These are phyloP conservation scores for Sepioteuthis lessoniana DNA, from an alignment of 2,888 invertebrate genomes.

Conservation along the genomic window DNA sequence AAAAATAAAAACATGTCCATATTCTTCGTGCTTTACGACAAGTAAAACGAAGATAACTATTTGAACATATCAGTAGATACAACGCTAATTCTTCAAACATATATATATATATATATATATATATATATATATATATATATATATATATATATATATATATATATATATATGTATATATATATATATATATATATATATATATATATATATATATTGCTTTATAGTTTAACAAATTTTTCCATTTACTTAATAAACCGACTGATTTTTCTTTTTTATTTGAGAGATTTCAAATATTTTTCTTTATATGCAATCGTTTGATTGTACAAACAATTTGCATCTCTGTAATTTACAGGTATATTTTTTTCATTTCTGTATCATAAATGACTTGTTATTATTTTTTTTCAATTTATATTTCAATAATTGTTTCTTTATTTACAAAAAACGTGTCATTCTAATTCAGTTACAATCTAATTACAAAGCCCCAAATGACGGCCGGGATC, in stretches of 20 bases:
- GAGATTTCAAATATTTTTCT: not conserved
- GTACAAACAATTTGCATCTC: not conserved
- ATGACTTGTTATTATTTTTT: not conserved
- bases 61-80: conserved; percentile 12
- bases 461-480: not conserved
- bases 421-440: not conserved
- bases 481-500: not conserved
- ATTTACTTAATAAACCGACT: not conserved
- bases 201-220: not conserved
- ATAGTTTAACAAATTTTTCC: not conserved
- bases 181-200: too few species aligned
- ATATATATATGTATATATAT: not conserved
- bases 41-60: not conserved
- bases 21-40: not conserved
- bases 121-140: too few species aligned
- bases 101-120: too few species aligned
- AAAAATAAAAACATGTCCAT: not conserved
- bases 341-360: not conserved
- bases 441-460: not conserved
- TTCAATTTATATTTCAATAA: not conserved
- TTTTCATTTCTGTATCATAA: not conserved
- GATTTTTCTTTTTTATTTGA: not conserved
- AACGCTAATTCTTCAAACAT: not conserved
- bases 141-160: too few species aligned
- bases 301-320: not conserved